These are phyloP conservation scores for Cheumatopsyche charites DNA, from an alignment of 1,140 invertebrate species.

Conservation along the genomic window DNA sequence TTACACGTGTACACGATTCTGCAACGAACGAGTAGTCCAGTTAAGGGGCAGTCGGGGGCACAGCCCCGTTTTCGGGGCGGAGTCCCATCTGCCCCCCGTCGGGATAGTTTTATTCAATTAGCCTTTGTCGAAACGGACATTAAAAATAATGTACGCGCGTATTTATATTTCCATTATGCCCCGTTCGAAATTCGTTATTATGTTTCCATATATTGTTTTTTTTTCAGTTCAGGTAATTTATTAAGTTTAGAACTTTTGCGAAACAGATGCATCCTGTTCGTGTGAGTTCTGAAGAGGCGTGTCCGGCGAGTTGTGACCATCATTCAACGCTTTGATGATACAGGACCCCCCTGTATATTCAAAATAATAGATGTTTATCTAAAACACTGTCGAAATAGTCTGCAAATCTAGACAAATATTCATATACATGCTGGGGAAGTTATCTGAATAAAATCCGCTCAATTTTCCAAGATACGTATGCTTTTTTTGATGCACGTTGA, in stretches of 20 bases:
- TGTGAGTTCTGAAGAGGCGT: slow-evolving; percentile 5
- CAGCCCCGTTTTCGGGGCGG: slow-evolving; percentile 14
- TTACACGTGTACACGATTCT: too few species aligned
- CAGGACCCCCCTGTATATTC: background rate
- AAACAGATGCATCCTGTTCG: slow-evolving; percentile 33
- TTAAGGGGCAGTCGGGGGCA: slow-evolving; percentile 22
- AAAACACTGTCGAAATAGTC: background rate
- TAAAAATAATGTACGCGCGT: slow-evolving; percentile 19
- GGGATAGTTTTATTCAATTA: slow-evolving; percentile 39
- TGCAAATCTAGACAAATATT: background rate
- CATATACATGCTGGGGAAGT: too few species aligned
- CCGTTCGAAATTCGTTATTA: slow-evolving; percentile 11
- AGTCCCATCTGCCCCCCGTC: slow-evolving; percentile 22
- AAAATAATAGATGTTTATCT: background rate
- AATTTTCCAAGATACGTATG: too few species aligned
- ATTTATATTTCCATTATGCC: slow-evolving; percentile 20
- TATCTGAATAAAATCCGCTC: too few species aligned
- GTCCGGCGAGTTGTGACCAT: slow-evolving; percentile 25
- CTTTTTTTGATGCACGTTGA: too few species aligned
- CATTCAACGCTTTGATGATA: slow-evolving; percentile 14
- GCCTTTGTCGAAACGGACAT: slow-evolving; percentile 27
- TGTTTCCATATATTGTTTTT: background rate
- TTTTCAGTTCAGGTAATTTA: background rate
- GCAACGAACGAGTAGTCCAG: slow-evolving; percentile 18
- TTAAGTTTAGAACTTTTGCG: background rate